Evolutionary conservation across 2,888 invertebrate genomes (phyloP).

Genomic region (Xylota segnis): DNA sequence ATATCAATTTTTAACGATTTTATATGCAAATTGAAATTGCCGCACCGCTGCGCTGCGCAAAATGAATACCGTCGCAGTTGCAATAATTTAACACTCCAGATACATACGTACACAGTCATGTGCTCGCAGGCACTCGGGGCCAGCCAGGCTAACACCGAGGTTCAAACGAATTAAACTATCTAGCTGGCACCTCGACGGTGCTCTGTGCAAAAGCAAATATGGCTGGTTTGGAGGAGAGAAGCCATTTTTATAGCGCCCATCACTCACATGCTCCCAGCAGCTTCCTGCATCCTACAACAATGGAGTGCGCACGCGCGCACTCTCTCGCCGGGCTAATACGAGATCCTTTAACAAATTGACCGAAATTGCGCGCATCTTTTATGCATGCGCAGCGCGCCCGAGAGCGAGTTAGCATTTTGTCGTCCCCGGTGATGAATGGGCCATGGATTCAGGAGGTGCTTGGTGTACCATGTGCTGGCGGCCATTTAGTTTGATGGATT

Average conservation of each 20-base stretch:
- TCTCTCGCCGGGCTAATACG: conserved; percentile 58
- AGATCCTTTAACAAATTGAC: conserved; percentile 76
- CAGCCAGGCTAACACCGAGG: conserved; percentile 46
- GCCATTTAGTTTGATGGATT: conserved; percentile 74
- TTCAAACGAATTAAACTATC: conserved; percentile 64
- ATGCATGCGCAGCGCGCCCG: conserved; percentile 63
- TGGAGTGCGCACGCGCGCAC: conserved; percentile 35
- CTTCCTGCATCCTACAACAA: conserved; percentile 76
- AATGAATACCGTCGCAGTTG: conserved; percentile 71
- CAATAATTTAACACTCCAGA: conserved; percentile 75
- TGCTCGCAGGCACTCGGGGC: conserved; percentile 48
- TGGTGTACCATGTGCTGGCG: conserved; percentile 27
- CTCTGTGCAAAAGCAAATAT: conserved; percentile 49
- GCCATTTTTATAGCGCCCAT: conserved; percentile 73
- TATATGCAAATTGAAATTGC: conserved; percentile 76
- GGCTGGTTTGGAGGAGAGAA: conserved; percentile 28
- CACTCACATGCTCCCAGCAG: conserved; percentile 64
- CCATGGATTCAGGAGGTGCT: conserved; percentile 55
- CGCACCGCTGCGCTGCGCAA: conserved; percentile 50
- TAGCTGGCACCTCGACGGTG: conserved; percentile 62
- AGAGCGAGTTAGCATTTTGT: conserved; percentile 59
- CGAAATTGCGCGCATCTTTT: conserved; percentile 76
- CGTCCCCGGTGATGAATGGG: conserved; percentile 70
- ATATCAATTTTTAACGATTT: conserved; percentile 77
- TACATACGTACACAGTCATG: conserved; percentile 19